Conservation (phyloP, 1,140 invertebrate species). For the Trichoplusia ni region DNA sequence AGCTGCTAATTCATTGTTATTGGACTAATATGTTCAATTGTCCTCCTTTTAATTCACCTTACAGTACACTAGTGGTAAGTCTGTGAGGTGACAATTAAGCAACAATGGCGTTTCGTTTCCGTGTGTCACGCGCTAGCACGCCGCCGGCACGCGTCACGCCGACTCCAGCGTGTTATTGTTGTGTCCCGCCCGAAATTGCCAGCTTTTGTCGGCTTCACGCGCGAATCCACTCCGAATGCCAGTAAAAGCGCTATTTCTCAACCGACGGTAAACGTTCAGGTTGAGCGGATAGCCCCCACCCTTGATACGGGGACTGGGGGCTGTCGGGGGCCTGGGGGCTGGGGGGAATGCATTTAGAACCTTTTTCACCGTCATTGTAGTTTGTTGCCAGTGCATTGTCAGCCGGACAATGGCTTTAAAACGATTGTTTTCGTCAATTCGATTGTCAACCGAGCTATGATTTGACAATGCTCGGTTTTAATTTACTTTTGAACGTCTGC, state of each 20-base stretch:
- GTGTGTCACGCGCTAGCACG: neutral
- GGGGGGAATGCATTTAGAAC: constrained; percentile 25
- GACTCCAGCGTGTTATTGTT: constrained; percentile 23
- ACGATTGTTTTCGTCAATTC: constrained; percentile 31
- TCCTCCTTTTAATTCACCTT: no score
- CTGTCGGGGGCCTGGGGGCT: no score
- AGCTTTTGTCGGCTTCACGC: constrained; percentile 35
- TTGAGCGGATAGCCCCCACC: constrained; percentile 9
- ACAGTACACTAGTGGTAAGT: no score
- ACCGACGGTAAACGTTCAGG: constrained; percentile 30
- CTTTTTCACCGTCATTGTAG: constrained; percentile 12
- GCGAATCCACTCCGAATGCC: constrained; percentile 28
- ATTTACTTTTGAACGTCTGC: constrained; percentile 13
- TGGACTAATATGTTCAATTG: no score
- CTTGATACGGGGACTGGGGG: neutral
- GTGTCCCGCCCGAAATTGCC: constrained; percentile 32
- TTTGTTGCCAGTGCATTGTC: constrained; percentile 28
- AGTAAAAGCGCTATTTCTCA: constrained; percentile 33
- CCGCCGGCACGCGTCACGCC: neutral
- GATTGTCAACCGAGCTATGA: constrained; percentile 30
- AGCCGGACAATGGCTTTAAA: constrained; percentile 10
- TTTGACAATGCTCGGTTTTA: constrained; percentile 17
- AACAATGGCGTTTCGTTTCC: neutral
- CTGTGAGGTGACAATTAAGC: neutral
- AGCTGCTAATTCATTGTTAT: no score